Percentiles rank a stretch among this genome's conserved stretches.
These are phyloP conservation scores for Poicephalus gulielmi DNA, from an alignment of 2,113 vertebrate genomes.

Conservation along the genomic window DNA sequence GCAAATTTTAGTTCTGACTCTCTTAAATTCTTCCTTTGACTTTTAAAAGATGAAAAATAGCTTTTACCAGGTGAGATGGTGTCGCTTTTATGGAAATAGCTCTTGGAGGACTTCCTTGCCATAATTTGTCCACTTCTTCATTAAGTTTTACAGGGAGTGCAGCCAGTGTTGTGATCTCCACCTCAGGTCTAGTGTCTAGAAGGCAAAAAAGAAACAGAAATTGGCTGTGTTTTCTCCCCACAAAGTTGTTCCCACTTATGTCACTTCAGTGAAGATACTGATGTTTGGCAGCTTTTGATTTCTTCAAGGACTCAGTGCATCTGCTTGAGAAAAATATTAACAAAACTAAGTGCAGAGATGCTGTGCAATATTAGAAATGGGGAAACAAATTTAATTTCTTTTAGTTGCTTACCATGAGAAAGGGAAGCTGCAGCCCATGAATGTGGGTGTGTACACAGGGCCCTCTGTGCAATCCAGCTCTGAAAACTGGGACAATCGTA, in stretches of 20 bases:
- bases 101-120: neutral
- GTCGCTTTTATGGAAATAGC: neutral
- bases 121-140: neutral
- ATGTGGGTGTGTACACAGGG: neutral
- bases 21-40: constrained; percentile 31
- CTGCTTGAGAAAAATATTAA: neutral
- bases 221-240: neutral
- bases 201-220: constrained; percentile 2
- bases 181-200: neutral
- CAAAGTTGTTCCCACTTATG: neutral
- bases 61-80: neutral
- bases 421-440: neutral
- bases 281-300: neutral
- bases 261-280: neutral
- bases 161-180: neutral
- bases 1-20: constrained; percentile 4
- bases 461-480: neutral
- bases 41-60: constrained; percentile 22
- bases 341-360: neutral
- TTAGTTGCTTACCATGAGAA: neutral
- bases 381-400: neutral
- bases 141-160: neutral
- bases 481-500: neutral
- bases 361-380: neutral
- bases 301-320: neutral